These are phyloP conservation scores for Montifringilla adamsi DNA, from an alignment of 2,113 vertebrate species.

Conservation along the genomic window DNA sequence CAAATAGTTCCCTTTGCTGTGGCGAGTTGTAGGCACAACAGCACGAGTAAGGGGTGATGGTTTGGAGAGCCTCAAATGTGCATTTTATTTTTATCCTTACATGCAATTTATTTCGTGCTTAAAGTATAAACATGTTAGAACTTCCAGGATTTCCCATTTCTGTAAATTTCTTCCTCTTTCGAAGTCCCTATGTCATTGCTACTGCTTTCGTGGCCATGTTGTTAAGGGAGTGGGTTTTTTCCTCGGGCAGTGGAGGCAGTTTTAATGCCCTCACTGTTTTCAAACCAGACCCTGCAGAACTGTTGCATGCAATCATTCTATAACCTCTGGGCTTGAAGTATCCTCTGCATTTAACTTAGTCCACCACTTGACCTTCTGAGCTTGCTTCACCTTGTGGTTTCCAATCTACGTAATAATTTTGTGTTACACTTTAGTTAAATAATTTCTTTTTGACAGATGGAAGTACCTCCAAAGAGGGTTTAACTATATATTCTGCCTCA, in stretches of 20 bases:
- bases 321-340: background rate
- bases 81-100: background rate
- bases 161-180: background rate
- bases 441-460: slow-evolving; percentile 39
- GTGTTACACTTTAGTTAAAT: slow-evolving; percentile 15
- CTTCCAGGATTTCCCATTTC: background rate
- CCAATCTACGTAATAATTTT: slow-evolving; percentile 26
- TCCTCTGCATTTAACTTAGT: background rate
- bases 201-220: background rate
- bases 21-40: background rate
- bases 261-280: background rate
- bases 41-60: background rate
- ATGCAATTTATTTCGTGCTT: background rate
- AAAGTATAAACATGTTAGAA: background rate
- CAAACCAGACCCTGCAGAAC: background rate
- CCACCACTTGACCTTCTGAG: slow-evolving; percentile 1
- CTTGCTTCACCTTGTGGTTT: slow-evolving; percentile 45
- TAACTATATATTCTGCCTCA: slow-evolving; percentile 24
- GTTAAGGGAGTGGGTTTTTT: background rate
- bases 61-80: background rate
- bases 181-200: background rate
- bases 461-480: slow-evolving; percentile 19
- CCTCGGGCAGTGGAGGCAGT: background rate
- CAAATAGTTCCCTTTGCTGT: background rate
- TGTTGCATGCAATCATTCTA: background rate